These are phyloP conservation scores for Drosophila kambysellisi DNA, from an alignment of 2,888 invertebrate species.

Conservation along the genomic window DNA sequence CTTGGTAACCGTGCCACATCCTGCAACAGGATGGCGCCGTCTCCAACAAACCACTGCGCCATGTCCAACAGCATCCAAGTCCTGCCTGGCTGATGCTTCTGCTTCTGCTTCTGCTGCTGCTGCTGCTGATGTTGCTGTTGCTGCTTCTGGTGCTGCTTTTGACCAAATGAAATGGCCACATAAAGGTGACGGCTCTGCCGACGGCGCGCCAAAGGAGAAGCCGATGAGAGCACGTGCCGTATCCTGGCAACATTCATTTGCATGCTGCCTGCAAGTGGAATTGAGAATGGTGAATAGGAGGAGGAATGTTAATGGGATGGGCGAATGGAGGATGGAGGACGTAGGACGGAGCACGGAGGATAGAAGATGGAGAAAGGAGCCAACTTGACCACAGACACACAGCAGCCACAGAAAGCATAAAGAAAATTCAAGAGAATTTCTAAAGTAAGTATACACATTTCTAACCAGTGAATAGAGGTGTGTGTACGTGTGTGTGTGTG, in stretches of 20 bases:
- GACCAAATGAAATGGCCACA: conserved; percentile 55
- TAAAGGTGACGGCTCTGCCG: conserved; percentile 47
- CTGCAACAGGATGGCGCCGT: conserved; percentile 46
- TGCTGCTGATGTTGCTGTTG: background rate
- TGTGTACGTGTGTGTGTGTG: background rate
- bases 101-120: conserved; percentile 3
- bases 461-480: conserved; percentile 2
- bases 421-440: conserved; percentile 29
- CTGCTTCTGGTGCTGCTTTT: conserved; percentile 6
- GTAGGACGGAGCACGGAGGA: background rate
- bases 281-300: conserved; percentile 5
- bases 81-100: conserved; percentile 6
- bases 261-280: conserved; percentile 48
- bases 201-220: conserved; percentile 23
- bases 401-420: conserved; percentile 39
- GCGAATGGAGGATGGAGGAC: background rate
- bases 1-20: conserved; percentile 57
- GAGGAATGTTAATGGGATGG: conserved; percentile 1
- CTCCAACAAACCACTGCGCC: conserved; percentile 28
- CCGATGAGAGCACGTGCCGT: conserved; percentile 55
- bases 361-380: background rate
- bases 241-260: conserved; percentile 58
- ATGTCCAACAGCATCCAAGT: conserved; percentile 26
- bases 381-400: conserved; percentile 34
- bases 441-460: conserved; percentile 19